A percentile compares a stretch with the other conserved stretches of the same genome.
Evolutionary conservation across 2,797 vertebrate species (phyloP).

Genomic region (Neosilurus hyrtlii): DNA sequence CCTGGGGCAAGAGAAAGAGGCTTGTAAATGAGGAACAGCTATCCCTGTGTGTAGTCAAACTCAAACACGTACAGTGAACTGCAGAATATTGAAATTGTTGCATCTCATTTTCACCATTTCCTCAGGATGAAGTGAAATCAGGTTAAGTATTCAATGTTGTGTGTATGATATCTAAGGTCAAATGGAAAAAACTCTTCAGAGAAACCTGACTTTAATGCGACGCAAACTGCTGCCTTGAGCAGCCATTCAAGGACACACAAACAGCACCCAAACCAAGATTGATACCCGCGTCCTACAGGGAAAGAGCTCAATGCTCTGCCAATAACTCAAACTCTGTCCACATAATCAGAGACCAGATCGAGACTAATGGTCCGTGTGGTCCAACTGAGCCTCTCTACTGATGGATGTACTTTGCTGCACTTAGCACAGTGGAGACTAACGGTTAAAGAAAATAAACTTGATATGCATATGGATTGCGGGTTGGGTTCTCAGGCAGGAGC

Average conservation of each 20-base stretch:
- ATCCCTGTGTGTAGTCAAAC: not conserved
- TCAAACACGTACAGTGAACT: not conserved
- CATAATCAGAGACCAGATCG: conserved; percentile 41
- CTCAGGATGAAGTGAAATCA: not conserved
- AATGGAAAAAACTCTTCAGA: not conserved
- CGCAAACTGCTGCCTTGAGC: conserved; percentile 4
- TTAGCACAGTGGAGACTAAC: conserved; percentile 22
- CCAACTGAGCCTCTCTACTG: conserved; percentile 23
- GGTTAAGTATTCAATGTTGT: not conserved
- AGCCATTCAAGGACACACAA: conserved; percentile 39
- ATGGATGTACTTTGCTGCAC: conserved; percentile 32
- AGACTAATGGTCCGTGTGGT: conserved; percentile 47
- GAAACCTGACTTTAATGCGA: not conserved
- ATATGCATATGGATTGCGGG: not conserved
- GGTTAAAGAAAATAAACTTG: conserved; percentile 13
- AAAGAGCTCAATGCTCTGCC: conserved; percentile 33
- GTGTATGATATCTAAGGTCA: not conserved
- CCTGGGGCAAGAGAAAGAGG: conserved; percentile 55
- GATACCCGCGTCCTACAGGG: conserved; percentile 40
- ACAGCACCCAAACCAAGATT: conserved; percentile 42
- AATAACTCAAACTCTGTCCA: conserved; percentile 43
- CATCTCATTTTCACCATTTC: not conserved
- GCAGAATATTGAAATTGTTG: conserved; percentile 7
- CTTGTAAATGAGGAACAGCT: conserved; percentile 46
- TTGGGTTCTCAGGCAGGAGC: not conserved